Base-by-base conservation (phyloP, 2,797 vertebrate genomes). In the Leptodactylus fallax region DNA sequence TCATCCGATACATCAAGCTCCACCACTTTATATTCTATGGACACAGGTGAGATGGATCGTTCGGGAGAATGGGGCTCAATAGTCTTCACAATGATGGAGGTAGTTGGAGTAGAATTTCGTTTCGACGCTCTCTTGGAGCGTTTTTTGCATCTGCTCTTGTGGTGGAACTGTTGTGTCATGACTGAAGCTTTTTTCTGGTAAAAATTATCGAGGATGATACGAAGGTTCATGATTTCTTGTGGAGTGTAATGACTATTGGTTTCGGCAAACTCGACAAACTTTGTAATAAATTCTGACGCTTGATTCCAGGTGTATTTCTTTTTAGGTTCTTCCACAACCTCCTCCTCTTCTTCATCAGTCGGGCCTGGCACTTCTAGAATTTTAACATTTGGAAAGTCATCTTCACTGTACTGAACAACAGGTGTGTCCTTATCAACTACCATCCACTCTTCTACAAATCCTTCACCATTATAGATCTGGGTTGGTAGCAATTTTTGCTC, bases 391-490 rank as follows among this genome's bases (percentile, higher is more conserved):
- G 47, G 11, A 77, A 77, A 77, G 1, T 77, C 12, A 3, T 53
- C 74, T 23, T 77, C 74, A 0, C 21, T 53, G n/a, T 77, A 77
- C 6, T 77, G 74, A 53, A 77, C 74, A 14, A 77, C 74, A 3
- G 74, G 74, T 7, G 74, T 53, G 74, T 77, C 74, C 74, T 77
- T 77, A 77, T 77, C 74, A 3, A 77, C 74, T 23, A 77, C 74
- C 74, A 77, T 77, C 74, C 74, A 77, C 49, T 77, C 74, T 53
- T 77, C 74, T 77, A 77, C 74, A 53, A 77, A 77, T 11, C n/a
- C 74, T 77, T 77, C 74, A 12, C 74, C 47, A 7, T 77, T 77
- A 16, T 77, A 77, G 53, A 77, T 51, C 49, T 77, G 47, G 21
- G 74, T 77, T 7, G 74, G 74, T 13, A 77, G 49, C 21, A 77